phyloP scores from a whole-genome alignment of 2,888 invertebrate species.

The Mechanitis messenoides region DNA sequence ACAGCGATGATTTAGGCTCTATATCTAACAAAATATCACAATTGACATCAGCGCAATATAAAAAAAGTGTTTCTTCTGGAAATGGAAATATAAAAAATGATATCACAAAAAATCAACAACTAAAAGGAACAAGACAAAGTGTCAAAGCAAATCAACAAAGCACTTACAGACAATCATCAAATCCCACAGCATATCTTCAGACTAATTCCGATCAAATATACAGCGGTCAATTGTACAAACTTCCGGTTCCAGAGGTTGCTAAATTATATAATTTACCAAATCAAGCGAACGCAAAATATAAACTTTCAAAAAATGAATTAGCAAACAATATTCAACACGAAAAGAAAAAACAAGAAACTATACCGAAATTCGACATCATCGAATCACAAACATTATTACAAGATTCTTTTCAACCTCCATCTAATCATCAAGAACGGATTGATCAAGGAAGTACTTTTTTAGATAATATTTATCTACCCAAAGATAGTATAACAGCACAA shows the following conservation, averaged over 20 bases:
- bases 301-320: conserved; percentile 14
- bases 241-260: conserved; percentile 64
- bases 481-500: conserved; percentile 61
- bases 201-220: conserved; percentile 48
- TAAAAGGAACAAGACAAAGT: conserved; percentile 17
- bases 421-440: conserved; percentile 33
- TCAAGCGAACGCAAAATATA: conserved; percentile 25
- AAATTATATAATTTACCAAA: conserved; percentile 52
- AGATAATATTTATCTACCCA: conserved; percentile 44
- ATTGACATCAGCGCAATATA: conserved; percentile 60
- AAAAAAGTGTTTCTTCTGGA: conserved; percentile 31
- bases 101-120: conserved; percentile 15
- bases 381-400: conserved; percentile 40
- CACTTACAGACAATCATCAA: conserved; percentile 18
- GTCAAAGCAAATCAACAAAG: conserved; percentile 16
- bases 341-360: conserved; percentile 30
- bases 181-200: conserved; percentile 17
- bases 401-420: conserved; percentile 9
- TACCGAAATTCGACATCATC: conserved; percentile 50
- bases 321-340: conserved; percentile 1
- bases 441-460: conserved; percentile 42
- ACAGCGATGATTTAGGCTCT: conserved; percentile 42
- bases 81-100: conserved; percentile 11
- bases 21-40: conserved; percentile 47
- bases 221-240: conserved; percentile 66